Base-by-base conservation (phyloP, 2,113 vertebrate species). In the Nycticryphes semicollaris region DNA sequence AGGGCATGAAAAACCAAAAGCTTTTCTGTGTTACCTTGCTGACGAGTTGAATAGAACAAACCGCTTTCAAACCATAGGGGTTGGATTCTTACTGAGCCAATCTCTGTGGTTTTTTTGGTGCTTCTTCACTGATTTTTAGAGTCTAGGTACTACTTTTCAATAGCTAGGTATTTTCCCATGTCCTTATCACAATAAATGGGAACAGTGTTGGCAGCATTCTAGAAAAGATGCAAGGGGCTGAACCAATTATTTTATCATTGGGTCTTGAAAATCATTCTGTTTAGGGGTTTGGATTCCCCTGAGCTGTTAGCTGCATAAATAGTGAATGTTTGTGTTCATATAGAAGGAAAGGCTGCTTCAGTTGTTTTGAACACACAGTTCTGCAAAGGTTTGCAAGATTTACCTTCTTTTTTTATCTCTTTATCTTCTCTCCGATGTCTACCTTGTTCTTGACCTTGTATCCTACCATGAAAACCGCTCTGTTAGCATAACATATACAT, bases 401-500 rank as follows among this genome's bases (percentile, higher is more conserved):
- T 72, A 47, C 28, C 3, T 68, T 43, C 5, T 51, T 43, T 79
- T 79, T 84, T 64, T 2, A 10, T 23, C 22, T 83, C 41, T 60
- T 75, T 22, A 11, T 53, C 48, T 41, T 79, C 14, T 12, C 22
- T 14, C 19, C 1, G 0, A 9, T 51, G 50, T 28, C 43, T 70
- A 20, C 56, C 80, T 93, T 54, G 59, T 50, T 54, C 27, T 30
- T 66, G 59, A 83, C 75, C 64, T 39, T 7, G 33, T 67, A 47
- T 35, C 41, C 59, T 37, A 6, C 63, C 54, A 8, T 4, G 28
- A 70, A 83, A 51, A 1, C 31, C 8, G 78, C 81, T 37, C 12
- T 14, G 56, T 33, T 25, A 54, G 59, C 14, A 1, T 50, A 11
- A 1, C 30, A 3, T 10, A 9, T 1, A 51, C 8, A 33, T 5